Evolutionary conservation across 92 coral and sea anemone species (phyloP).

Genomic region (Epizoanthus rinbou): DNA sequence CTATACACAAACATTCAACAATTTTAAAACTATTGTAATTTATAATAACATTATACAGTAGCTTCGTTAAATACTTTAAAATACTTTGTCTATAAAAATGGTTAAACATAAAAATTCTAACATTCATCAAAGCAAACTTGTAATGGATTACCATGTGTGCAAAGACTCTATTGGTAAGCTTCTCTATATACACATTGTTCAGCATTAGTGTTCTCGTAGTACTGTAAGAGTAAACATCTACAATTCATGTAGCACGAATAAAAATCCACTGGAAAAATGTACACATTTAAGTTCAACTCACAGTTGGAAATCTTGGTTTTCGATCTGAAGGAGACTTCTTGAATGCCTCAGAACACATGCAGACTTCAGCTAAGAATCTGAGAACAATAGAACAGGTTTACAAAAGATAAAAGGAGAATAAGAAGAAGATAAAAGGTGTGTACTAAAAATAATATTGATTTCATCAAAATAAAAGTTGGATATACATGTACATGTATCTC

Average conservation of each 20-base stretch:
- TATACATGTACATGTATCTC: too few relatives aligned
- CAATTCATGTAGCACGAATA: too few relatives aligned
- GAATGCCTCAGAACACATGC: constrained; percentile 85
- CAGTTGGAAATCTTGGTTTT: constrained; percentile 84
- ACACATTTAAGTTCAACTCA: constrained; percentile 50
- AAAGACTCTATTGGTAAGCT: not conserved
- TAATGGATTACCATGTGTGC: not conserved
- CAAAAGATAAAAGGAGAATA: too few relatives aligned
- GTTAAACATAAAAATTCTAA: not conserved
- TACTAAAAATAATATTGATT: too few relatives aligned
- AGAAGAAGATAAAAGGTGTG: too few relatives aligned
- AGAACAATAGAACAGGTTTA: not conserved
- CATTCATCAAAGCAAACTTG: not conserved
- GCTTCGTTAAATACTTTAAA: too few relatives aligned
- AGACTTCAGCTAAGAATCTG: constrained; percentile 90
- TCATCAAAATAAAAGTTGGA: too few relatives aligned
- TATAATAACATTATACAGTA: too few relatives aligned
- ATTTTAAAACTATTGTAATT: too few relatives aligned
- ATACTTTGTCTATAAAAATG: too few relatives aligned
- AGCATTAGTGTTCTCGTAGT: not conserved
- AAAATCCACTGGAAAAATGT: not conserved
- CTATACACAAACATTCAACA: too few relatives aligned
- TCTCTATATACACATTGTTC: not conserved
- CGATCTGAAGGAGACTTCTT: constrained; percentile 66
- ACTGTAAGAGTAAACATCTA: not conserved